Evolutionary conservation across 1,140 invertebrate species (phyloP), one percentile per base, ranked within the genome.

Genomic region (Saxidomus purpurata): DNA sequence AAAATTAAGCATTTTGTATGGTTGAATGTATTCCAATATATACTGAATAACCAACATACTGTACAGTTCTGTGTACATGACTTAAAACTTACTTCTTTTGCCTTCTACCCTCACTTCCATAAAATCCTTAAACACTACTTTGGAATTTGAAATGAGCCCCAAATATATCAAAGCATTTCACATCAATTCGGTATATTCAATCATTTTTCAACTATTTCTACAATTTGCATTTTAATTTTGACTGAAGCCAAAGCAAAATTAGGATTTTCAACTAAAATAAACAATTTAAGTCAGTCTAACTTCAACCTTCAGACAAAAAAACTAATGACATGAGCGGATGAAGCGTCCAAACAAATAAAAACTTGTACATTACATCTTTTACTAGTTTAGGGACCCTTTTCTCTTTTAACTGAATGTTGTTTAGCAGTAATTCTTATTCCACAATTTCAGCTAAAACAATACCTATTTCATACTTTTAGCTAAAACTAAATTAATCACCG

Each of bases 1-100:
- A 88, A 88, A 88, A 88, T 88, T 79, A 88, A 88, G 86, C 86
- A 88, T 77, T 88, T 55, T 74, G 61, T 71, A 88, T 88, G 76
- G 86, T 81, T 88, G 36, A 88, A 88, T 80, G 52, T 69, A 71
- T 52, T 79, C 47, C 15, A 59, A 79, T 79, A 79, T 38, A 79
- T 34, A 38, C 47, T 31, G 28, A 52, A 79, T 49, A 55, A 71
- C 67, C 67, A 71, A 71, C 25, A 71, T 71, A 38, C n/a, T 28
- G 59, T 28, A 63, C 67, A 71, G 67, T 40, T 38, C 36, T 17
- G 67, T 38, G 67, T 71, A 71, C 67, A 71, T 40, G 3, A 71
- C n/a, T 38, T 71, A 71, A 38, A 71, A 71, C 34, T 15, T 4
- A 38, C 0, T 71, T 71, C 55, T 71, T 71, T n/a, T 71, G 11